Conservation (phyloP, 2,113 vertebrate species). For the Nothoprocta pentlandii region DNA sequence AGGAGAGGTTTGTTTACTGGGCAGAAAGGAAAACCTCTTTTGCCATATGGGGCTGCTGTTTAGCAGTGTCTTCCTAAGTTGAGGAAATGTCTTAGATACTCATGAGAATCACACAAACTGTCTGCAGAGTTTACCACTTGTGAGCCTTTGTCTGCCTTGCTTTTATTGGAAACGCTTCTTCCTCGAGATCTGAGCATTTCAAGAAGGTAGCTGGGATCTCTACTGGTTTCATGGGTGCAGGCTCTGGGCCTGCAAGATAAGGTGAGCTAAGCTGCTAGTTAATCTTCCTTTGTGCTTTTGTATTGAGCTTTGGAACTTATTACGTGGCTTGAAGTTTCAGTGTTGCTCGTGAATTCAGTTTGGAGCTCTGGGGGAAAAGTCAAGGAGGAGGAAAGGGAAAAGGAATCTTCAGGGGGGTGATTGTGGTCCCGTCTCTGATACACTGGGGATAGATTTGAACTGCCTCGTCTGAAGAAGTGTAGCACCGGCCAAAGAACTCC, state of each 20-base stretch:
- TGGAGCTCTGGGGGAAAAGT: neutral
- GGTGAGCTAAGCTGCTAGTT: neutral
- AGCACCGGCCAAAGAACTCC: neutral
- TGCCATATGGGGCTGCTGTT: neutral
- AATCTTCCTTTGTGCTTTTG: neutral
- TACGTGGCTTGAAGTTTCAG: neutral
- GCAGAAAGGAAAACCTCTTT: neutral
- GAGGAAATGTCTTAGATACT: neutral
- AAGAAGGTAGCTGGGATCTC: neutral
- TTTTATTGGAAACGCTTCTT: neutral
- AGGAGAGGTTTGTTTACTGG: neutral
- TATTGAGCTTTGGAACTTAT: neutral
- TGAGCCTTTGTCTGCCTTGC: neutral
- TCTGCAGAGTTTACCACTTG: neutral
- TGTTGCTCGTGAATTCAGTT: neutral
- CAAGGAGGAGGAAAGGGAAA: neutral
- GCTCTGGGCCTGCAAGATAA: neutral
- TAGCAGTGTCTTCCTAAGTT: neutral
- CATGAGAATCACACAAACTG: too few species aligned
- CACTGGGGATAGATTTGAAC: neutral
- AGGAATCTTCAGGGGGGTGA: neutral
- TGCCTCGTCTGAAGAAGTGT: neutral
- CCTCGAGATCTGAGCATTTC: neutral
- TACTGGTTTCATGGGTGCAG: neutral
- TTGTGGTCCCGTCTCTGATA: neutral